These are phyloP conservation scores for Neotoma lepida DNA, from an alignment of 2,113 vertebrate species.

Conservation along the genomic window DNA sequence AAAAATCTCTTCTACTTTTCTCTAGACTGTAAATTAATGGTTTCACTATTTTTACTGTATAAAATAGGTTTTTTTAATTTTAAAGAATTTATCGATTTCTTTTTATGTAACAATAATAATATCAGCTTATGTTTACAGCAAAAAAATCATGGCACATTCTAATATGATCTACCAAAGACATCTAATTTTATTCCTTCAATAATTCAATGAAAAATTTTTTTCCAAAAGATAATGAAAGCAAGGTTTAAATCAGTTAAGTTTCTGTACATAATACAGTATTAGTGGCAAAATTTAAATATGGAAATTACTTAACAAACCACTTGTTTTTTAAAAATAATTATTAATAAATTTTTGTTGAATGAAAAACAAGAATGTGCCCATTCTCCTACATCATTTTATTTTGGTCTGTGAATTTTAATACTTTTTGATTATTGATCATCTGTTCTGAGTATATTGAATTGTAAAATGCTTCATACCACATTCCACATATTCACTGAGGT, in stretches of 20 bases:
- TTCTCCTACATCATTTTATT: neutral
- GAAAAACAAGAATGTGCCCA: neutral
- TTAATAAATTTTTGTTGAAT: neutral
- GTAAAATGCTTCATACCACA: neutral
- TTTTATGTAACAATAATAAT: neutral
- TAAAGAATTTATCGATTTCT: neutral
- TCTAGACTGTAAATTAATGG: neutral
- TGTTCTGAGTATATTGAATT: neutral
- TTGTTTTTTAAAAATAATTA: neutral
- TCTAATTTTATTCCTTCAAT: neutral
- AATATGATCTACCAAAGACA: neutral
- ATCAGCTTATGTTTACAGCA: neutral
- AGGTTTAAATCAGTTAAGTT: neutral
- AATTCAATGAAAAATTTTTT: neutral
- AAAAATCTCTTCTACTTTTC: neutral
- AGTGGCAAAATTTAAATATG: neutral
- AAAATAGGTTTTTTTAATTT: neutral
- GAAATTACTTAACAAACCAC: neutral
- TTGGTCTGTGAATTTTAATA: constrained; percentile 7
- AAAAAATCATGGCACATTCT: neutral
- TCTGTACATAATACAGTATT: neutral
- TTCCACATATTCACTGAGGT: neutral
- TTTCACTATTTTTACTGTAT: neutral
- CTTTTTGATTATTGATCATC: neutral
- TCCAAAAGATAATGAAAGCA: neutral